Conservation (phyloP, 2,113 vertebrate species). For the Crypturellus undulatus region DNA sequence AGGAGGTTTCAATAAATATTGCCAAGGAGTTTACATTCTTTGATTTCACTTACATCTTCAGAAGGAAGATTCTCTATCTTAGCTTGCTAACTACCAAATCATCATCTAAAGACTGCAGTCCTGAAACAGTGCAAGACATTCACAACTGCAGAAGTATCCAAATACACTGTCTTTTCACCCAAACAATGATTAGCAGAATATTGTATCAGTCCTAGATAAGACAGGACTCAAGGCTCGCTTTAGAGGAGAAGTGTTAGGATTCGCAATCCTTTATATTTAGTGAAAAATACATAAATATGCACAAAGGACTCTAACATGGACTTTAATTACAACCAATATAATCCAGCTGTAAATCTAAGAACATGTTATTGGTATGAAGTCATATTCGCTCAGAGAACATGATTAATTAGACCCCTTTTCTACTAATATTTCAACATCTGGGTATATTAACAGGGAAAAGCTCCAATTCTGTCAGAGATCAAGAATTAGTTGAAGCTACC, state of each 20-base stretch:
- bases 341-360: conserved; percentile 51
- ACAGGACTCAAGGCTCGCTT: conserved; percentile 23
- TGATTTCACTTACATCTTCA: conserved; percentile 70
- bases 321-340: conserved; percentile 45
- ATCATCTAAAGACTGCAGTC: conserved; percentile 39
- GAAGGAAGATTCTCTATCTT: conserved; percentile 42
- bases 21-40: conserved; percentile 74
- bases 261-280: neutral
- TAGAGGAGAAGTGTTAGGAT: neutral
- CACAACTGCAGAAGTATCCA: neutral
- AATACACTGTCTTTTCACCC: neutral
- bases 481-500: neutral
- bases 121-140: conserved; percentile 37
- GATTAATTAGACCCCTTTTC: neutral
- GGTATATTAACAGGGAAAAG: neutral
- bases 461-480: neutral
- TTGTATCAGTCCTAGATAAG: conserved; percentile 56
- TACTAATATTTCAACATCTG: conserved; percentile 46
- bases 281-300: conserved; percentile 23
- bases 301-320: conserved; percentile 24
- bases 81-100: neutral
- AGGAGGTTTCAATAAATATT: conserved; percentile 52
- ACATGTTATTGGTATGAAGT: conserved; percentile 60
- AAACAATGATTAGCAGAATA: conserved; percentile 66
- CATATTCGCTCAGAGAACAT: conserved; percentile 35